These are phyloP conservation scores for Xenotilapia leptura DNA, from an alignment of 2,113 vertebrate genomes.

Conservation along the genomic window DNA sequence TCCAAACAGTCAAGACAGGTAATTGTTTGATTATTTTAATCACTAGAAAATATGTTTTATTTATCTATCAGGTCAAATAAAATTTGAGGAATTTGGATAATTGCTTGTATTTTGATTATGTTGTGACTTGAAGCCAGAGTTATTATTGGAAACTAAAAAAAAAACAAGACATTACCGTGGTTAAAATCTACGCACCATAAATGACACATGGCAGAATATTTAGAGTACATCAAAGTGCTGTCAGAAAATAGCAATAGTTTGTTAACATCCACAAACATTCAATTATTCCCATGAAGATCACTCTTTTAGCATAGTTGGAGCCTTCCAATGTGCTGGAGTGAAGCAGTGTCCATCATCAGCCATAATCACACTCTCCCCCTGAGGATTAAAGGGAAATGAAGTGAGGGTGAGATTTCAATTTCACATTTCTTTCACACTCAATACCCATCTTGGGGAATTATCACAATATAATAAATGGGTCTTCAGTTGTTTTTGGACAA, in stretches of 20 bases:
- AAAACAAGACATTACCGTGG: neutral
- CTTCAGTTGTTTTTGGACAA: constrained; percentile 33
- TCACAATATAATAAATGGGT: constrained; percentile 1
- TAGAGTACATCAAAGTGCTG: neutral
- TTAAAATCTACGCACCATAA: neutral
- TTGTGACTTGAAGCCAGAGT: neutral
- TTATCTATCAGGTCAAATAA: neutral
- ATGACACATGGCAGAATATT: neutral
- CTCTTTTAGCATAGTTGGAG: neutral
- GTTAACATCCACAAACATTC: neutral
- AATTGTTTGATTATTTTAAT: neutral
- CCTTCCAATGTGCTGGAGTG: constrained; percentile 9
- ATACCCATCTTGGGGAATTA: constrained; percentile 10
- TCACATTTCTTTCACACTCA: constrained; percentile 25
- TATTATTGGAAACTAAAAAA: neutral
- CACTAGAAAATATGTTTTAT: neutral
- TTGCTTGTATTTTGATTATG: neutral
- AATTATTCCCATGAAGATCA: neutral
- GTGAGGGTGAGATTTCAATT: constrained; percentile 9
- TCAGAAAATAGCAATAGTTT: neutral
- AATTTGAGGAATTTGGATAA: neutral
- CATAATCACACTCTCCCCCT: neutral
- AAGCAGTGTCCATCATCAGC: neutral
- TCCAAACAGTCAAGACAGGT: neutral
- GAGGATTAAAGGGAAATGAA: constrained; percentile 6